Percentiles rank a stretch among this genome's conserved stretches.
Conservation (phyloP, 2,888 invertebrate genomes). For the Carcina quercana region DNA sequence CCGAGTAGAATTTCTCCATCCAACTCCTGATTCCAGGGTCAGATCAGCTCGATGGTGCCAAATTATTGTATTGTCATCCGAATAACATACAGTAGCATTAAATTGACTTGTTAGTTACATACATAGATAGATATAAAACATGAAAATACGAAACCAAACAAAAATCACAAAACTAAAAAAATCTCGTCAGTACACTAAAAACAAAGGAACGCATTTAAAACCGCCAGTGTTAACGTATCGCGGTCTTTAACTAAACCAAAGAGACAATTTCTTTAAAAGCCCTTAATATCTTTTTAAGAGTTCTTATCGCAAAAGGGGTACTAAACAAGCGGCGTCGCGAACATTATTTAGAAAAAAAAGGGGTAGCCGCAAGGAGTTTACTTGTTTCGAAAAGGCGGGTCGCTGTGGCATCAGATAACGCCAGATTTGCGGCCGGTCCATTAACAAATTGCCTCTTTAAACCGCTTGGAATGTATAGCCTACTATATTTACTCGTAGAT, state of each 20-base stretch:
- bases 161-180: no score
- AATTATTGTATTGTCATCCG: no score
- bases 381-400: slow-evolving; percentile 65
- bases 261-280: slow-evolving; percentile 64
- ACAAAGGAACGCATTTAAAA: no score
- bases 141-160: no score
- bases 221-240: slow-evolving; percentile 16
- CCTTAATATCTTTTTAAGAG: slow-evolving; percentile 61
- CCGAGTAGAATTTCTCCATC: no score
- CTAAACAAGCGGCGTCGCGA: slow-evolving; percentile 55
- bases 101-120: no score
- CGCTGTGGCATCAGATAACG: slow-evolving; percentile 59
- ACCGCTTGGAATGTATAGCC: slow-evolving; percentile 19
- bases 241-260: slow-evolving; percentile 29
- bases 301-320: slow-evolving; percentile 61
- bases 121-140: no score
- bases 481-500: slow-evolving; percentile 19
- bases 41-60: no score
- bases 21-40: no score
- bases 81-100: no score
- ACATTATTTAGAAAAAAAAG: slow-evolving; percentile 67
- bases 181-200: no score
- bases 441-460: slow-evolving; percentile 66
- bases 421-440: slow-evolving; percentile 62
- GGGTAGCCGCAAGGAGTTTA: slow-evolving; percentile 49